Percentiles rank a stretch among this genome's conserved stretches.
Evolutionary conservation across 2,113 vertebrate genomes (phyloP).

Genomic region (Miniopterus natalensis): DNA sequence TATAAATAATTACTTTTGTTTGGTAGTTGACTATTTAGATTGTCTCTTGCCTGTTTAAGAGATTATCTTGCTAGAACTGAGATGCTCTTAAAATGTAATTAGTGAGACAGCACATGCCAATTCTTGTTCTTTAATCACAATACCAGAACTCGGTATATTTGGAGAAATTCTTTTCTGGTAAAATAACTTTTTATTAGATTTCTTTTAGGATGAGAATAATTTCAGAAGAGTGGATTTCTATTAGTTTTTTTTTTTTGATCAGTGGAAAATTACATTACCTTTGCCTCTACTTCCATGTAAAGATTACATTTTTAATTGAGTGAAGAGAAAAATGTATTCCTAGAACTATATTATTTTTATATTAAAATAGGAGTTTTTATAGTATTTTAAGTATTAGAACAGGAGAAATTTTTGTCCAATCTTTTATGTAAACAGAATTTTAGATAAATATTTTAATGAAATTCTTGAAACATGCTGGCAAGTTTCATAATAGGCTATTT

Average conservation of each 20-base stretch:
- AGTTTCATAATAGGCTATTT: constrained; percentile 64
- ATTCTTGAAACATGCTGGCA: constrained; percentile 61
- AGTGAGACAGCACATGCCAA: neutral
- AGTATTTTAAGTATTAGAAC: constrained; percentile 59
- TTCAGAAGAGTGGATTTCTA: neutral
- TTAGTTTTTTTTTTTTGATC: neutral
- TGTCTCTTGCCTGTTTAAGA: constrained; percentile 1
- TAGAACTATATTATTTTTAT: constrained; percentile 21
- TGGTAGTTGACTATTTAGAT: neutral
- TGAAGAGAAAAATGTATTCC: constrained; percentile 17
- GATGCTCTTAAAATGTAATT: constrained; percentile 10
- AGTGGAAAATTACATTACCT: neutral
- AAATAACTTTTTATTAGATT: constrained; percentile 31
- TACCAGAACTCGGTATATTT: neutral
- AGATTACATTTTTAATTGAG: constrained; percentile 25
- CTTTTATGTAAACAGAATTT: constrained; percentile 51
- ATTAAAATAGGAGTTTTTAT: neutral
- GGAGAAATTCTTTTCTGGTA: neutral
- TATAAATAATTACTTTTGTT: neutral
- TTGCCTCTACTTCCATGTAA: neutral
- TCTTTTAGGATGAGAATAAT: neutral
- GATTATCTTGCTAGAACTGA: neutral
- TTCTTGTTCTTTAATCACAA: neutral
- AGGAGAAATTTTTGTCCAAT: constrained; percentile 27
- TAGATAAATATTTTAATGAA: constrained; percentile 72